Evolutionary conservation across 2,113 vertebrate species (phyloP).

Genomic region (Anguilla rostrata): DNA sequence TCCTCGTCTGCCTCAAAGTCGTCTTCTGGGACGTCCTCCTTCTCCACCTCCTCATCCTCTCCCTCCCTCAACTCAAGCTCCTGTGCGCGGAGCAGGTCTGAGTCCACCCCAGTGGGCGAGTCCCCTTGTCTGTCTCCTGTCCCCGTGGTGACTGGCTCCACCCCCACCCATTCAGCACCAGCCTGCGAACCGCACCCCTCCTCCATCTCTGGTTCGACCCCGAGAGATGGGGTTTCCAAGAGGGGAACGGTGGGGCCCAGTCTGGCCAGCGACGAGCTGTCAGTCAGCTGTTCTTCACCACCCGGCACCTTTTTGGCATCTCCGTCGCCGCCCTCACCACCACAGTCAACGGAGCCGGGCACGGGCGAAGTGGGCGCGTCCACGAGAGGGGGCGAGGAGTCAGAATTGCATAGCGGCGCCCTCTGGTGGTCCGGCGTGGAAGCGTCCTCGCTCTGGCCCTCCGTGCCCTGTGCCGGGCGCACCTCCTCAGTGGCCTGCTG

Average conservation of each 20-base stretch:
- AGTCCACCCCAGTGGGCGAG: conserved; percentile 34
- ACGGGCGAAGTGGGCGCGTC: conserved; percentile 37
- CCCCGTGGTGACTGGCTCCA: background rate
- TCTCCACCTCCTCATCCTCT: conserved; percentile 44
- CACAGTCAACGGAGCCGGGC: conserved; percentile 42
- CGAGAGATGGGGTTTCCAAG: background rate
- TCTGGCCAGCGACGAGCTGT: background rate
- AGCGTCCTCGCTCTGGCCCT: conserved; percentile 16
- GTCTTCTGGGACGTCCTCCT: conserved; percentile 36
- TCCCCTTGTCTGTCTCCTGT: conserved; percentile 22
- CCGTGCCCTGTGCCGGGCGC: conserved; percentile 24
- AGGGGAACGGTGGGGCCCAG: background rate
- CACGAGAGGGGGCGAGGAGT: conserved; percentile 15
- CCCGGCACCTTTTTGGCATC: conserved; percentile 17
- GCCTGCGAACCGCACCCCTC: background rate
- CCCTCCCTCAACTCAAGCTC: conserved; percentile 7
- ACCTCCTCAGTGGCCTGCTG: conserved; percentile 39
- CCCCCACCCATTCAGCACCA: background rate
- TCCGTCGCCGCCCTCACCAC: conserved; percentile 35
- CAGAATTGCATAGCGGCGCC: conserved; percentile 23
- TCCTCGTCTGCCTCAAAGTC: conserved; percentile 49
- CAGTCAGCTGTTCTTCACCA: conserved; percentile 38
- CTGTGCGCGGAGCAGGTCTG: conserved; percentile 39
- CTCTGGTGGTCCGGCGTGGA: conserved; percentile 30
- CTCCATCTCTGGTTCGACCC: background rate